Base-by-base conservation (phyloP, 1,140 invertebrate species). In the Drosophila hydei region DNA sequence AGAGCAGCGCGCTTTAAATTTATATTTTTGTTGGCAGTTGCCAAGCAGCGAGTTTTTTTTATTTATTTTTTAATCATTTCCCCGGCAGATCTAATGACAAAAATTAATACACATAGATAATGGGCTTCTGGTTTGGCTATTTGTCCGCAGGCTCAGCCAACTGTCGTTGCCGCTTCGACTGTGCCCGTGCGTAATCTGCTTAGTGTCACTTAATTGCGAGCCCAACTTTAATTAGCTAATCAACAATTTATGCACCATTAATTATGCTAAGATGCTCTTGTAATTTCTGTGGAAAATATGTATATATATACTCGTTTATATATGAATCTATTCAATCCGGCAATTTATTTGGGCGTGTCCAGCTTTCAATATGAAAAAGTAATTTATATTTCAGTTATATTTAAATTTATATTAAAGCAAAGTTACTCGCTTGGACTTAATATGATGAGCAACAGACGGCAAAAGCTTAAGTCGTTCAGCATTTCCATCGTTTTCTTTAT, bases 231-330 rank as follows among this genome's bases (percentile, higher is more conserved):
- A 77, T 77, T 77, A 64, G 64, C 71, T 77, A 69, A 77, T 77
- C 71, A 69, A 60, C 48, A 74, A 77, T 70, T 74, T 74, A 74
- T 77, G 74, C 74, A 55, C 54, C 74, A 77, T 77, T 74, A 73
- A 77, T 74, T 69, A 50, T 61, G 55, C 30, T 69, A 60, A 72
- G 56, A 52, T 9, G 11, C 21, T 52, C 55, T 56, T 56, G 5
- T 45, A 47, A 68, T 52, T 51, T 62, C 47, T 48, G 5, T 42
- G 16, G 38, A 42, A 18, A n/a, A 5, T 42, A 42, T 36, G 11
- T 36, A 12, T 11, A 36, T 9, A 3, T 36, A 12, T 11, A 36
- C 21, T 2, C 21, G 21, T 11, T 1, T 42, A 42, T 42, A 42
- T 42, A 16, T 16, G 7, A 7, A 8, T 18, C 1, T 11, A 58